These are phyloP conservation scores for Homarus americanus DNA, from an alignment of 1,140 invertebrate genomes.

Conservation along the genomic window DNA sequence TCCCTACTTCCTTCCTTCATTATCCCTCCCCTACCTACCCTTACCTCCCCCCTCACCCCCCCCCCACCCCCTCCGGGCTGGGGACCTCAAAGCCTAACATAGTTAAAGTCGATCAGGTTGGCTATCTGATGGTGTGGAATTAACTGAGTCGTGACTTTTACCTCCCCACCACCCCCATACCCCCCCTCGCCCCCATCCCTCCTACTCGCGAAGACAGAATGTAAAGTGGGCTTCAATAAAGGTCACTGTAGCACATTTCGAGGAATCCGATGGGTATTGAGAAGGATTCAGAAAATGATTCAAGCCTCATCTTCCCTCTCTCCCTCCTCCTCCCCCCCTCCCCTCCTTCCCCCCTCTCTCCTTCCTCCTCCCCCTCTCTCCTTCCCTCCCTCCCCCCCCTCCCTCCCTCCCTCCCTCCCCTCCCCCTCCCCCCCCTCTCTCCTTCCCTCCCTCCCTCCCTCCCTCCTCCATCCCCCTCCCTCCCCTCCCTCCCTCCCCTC, in stretches of 20 bases:
- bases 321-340: not conserved
- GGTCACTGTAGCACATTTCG: not conserved
- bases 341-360: not conserved
- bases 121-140: not conserved
- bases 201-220: not conserved
- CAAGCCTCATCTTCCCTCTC: not conserved
- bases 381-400: not conserved
- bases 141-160: not conserved
- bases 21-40: too few species aligned
- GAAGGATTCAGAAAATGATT: not conserved
- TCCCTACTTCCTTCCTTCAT: too few species aligned
- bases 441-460: not conserved
- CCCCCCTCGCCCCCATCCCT: too few species aligned
- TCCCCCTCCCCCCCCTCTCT: not conserved
- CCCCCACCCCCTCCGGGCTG: too few species aligned
- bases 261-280: not conserved
- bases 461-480: not conserved
- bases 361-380: not conserved
- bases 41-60: too few species aligned
- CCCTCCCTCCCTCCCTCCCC: not conserved
- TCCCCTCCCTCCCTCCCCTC: not conserved
- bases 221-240: not conserved
- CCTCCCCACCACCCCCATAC: not conserved
- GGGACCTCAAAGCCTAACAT: not conserved
- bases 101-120: not conserved